Evolutionary conservation across 2,888 invertebrate species (phyloP), one percentile per base, ranked within the genome.

Genomic region (Epirrhoe alternata): DNA sequence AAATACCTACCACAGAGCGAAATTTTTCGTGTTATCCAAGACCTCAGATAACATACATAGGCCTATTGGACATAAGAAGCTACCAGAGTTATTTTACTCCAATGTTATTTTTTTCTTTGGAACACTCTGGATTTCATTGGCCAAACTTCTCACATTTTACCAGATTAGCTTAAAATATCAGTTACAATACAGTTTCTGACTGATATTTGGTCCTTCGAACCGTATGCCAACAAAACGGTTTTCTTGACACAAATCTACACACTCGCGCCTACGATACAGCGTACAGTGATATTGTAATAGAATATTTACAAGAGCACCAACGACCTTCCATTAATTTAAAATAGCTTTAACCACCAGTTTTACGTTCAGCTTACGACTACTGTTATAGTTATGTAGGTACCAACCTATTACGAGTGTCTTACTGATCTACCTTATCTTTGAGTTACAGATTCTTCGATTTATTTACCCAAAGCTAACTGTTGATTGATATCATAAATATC

Each of bases 271-370:
- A 45, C 61, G 66, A 56, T 57, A 62, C 45, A 67, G 50, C 64
- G 64, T 52, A 56, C 66, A 56, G 50, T 50, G 66, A 59, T 66
- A 62, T 61, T 65, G 59, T 66, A 70, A 55, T 66, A 42, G 66
- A 64, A 53, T 16, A 60, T 64, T 63, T 58, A 70, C 61, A 61
- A 57, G 61, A 50, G 68, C 58, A 77, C 57, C 61, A 62, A 66
- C 87, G 90, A 90, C 90, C 90, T 91, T 91, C 87, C 85, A 85
- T 86, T 83, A 85, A 89, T 88, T 89, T 86, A 89, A 91, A 92
- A 91, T 92, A 92, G 91, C 79, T 70, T 56, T 60, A 65, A 63
- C 63, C 66, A 59, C 59, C 24, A 61, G 56, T 52, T 35, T 54
- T 47, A 56, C 30, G 17, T 42, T 12, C 47, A 31, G 38, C 17